Conservation (phyloP, 2,888 invertebrate genomes). For the Erebia aethiops region DNA sequence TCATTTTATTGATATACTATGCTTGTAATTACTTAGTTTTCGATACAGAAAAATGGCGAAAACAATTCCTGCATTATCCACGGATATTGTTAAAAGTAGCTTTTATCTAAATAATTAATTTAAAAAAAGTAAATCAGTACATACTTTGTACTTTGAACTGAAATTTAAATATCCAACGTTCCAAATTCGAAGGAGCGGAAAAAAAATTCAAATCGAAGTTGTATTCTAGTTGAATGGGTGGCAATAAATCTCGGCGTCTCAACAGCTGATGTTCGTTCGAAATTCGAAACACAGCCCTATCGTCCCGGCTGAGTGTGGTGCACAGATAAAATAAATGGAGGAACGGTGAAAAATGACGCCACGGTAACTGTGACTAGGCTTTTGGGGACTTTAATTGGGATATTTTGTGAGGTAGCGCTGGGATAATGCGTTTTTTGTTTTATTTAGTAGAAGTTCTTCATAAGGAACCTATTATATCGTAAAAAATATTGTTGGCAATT, state of each 20-base stretch:
- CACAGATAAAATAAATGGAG: conserved; percentile 82
- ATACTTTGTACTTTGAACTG: conserved; percentile 24
- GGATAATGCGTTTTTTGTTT: background rate
- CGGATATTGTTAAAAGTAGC: background rate
- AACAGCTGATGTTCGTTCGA: conserved; percentile 77
- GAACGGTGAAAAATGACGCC: conserved; percentile 80
- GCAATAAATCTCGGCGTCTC: conserved; percentile 78
- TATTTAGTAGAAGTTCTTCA: no score
- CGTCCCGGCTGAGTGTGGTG: conserved; percentile 71
- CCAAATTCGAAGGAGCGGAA: conserved; percentile 29
- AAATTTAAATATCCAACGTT: conserved; percentile 32
- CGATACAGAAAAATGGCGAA: background rate
- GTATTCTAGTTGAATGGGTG: conserved; percentile 72
- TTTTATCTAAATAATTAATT: background rate
- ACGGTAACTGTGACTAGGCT: background rate
- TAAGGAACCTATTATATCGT: no score
- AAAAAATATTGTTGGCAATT: no score
- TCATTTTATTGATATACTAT: no score
- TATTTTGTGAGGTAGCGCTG: background rate
- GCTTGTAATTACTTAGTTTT: no score
- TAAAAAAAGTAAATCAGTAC: conserved; percentile 1
- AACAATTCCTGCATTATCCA: background rate
- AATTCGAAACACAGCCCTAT: conserved; percentile 69
- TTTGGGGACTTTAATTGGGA: background rate
- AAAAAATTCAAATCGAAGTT: conserved; percentile 63